phyloP scores from a whole-genome alignment of 1,140 invertebrate species.

The Drosophila azteca region DNA sequence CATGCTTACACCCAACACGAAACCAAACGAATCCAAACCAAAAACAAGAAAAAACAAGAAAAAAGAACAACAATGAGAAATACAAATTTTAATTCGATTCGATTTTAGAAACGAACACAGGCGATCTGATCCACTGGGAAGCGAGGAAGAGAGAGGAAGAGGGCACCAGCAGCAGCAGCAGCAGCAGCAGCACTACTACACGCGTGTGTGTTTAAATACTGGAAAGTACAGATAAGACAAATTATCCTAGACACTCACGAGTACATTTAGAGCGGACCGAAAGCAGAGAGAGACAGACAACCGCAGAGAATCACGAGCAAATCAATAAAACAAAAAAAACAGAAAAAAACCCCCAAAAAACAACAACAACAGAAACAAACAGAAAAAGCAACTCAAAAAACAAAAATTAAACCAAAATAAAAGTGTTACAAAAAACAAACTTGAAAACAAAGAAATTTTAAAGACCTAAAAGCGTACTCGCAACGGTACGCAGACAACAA shows the following conservation, averaged over 20 bases:
- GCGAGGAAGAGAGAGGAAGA: slow-evolving; percentile 11
- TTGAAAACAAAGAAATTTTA: slow-evolving; percentile 17
- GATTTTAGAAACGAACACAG: slow-evolving; percentile 67
- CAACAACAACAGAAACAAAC: slow-evolving; percentile 6
- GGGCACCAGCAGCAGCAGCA: background rate
- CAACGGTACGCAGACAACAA: slow-evolving; percentile 11
- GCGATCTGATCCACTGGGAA: slow-evolving; percentile 10
- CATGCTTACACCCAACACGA: slow-evolving; percentile 57
- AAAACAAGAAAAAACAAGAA: too few relatives aligned
- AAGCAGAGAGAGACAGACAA: slow-evolving; percentile 21
- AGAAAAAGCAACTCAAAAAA: slow-evolving; percentile 43
- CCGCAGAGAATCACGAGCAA: slow-evolving; percentile 41
- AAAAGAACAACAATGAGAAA: slow-evolving; percentile 40
- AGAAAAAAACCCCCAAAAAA: slow-evolving; percentile 13
- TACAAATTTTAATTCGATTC: slow-evolving; percentile 53
- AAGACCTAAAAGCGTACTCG: slow-evolving; percentile 26
- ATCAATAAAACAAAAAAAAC: slow-evolving; percentile 44
- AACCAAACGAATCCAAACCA: too few relatives aligned
- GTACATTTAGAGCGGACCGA: slow-evolving; percentile 36
- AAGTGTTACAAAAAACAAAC: slow-evolving; percentile 11
- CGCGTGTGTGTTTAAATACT: slow-evolving; percentile 75
- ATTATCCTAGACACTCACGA: slow-evolving; percentile 49
- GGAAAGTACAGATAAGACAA: slow-evolving; percentile 79
- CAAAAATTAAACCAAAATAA: slow-evolving; percentile 35
- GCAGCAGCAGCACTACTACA: slow-evolving; percentile 15